These are phyloP conservation scores for Falco peregrinus DNA, from an alignment of 2,797 vertebrate genomes.

Conservation along the genomic window DNA sequence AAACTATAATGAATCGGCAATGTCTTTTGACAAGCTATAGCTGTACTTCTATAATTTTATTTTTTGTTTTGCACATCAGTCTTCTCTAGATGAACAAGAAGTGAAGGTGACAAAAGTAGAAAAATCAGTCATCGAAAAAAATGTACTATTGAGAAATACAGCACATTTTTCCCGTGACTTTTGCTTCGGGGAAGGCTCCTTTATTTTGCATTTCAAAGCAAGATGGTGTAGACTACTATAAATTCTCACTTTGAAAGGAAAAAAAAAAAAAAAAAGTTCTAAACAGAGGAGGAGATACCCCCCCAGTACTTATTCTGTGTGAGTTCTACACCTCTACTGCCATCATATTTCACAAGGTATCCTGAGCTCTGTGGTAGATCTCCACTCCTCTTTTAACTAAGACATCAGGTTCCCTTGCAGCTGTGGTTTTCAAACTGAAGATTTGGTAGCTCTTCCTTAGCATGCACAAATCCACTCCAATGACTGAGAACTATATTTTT, in stretches of 20 bases:
- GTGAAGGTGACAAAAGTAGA: not conserved
- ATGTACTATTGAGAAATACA: not conserved
- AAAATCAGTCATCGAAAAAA: not conserved
- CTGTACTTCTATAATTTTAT: not conserved
- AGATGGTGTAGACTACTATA: not conserved
- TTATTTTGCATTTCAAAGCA: not conserved
- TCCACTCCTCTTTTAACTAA: not conserved
- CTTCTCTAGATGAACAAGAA: not conserved
- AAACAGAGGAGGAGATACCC: not conserved
- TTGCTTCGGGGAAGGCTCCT: not conserved
- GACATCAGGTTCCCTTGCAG: not conserved
- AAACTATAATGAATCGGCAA: not conserved
- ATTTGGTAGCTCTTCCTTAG: not conserved
- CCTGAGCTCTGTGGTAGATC: not conserved
- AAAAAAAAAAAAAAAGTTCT: not conserved
- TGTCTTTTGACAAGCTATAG: not conserved
- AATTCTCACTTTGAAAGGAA: not conserved
- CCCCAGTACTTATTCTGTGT: not conserved
- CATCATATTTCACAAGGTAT: not conserved
- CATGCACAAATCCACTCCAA: not conserved
- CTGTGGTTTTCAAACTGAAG: not conserved
- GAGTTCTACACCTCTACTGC: not conserved
- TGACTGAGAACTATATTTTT: not conserved
- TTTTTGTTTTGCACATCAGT: not conserved
- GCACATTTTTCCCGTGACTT: not conserved